Base-by-base conservation (phyloP, 2,888 invertebrate genomes). In the Melinaea marsaeus region DNA sequence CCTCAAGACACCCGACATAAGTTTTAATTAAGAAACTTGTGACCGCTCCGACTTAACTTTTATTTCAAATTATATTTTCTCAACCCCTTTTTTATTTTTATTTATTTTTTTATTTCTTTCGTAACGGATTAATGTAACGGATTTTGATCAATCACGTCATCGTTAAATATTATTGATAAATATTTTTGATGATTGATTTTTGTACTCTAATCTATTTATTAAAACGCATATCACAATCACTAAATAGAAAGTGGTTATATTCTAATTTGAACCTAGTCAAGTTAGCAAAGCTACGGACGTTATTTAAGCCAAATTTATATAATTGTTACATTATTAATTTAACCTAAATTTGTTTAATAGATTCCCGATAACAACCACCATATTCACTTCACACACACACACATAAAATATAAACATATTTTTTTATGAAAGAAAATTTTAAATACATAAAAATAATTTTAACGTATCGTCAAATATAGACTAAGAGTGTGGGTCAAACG, bases 21-120 rank as follows among this genome's bases (percentile, higher is more conserved):
- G 91, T 91, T 91, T 91, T 91, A 91, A 91, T 91, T 91, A 91
- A 91, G 90, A 91, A 91, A 91, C 91, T 91, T 91, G 90, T 85
- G 89, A 87, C 88, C 85, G 88, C 83, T 80, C 80, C 76, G 79
- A 81, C 84, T 85, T 77, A 86, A 90, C 85, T 90, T 90, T 88
- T 88, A 88, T 89, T 90, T 88, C 80, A 88, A 88, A 90, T 89
- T 88, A 88, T 90, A 88, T 89, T 89, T 88, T 86, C 83, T 82
- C 84, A 86, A 83, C 85, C 84, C 83, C 81, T 82, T 86, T 86
- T 86, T 85, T 85, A 81, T 75, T 79, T 75, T 77, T 22, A 22
- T 22, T 22, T 22, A 22, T 22, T 22, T 22, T n/a, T 22, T 22
- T 22, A 22, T 22, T 78, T 76, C 58, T 58, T 9, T 42, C 66